These are phyloP conservation scores for Grantiella picta DNA, from an alignment of 2,113 vertebrate species.

Conservation along the genomic window DNA sequence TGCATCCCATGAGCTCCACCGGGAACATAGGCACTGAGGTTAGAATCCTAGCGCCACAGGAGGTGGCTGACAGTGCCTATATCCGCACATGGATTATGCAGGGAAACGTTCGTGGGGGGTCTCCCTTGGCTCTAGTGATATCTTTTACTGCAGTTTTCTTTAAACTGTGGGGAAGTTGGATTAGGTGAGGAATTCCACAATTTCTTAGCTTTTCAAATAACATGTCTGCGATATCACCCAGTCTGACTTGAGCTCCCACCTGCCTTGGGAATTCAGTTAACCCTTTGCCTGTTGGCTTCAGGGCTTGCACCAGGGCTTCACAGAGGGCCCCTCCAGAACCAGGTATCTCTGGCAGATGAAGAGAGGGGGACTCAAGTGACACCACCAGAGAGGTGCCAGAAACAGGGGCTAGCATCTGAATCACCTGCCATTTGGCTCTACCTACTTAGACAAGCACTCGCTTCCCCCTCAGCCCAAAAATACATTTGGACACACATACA, in stretches of 20 bases:
- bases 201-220: constrained; percentile 71
- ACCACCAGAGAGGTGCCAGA: neutral
- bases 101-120: constrained; percentile 15
- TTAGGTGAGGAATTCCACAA: constrained; percentile 71
- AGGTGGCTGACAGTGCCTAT: neutral
- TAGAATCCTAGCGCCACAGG: neutral
- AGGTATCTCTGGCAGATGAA: neutral
- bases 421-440: constrained; percentile 55
- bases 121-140: neutral
- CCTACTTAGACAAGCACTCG: constrained; percentile 8
- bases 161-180: constrained; percentile 70
- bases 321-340: neutral
- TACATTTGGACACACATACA: constrained; percentile 2
- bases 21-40: fast-evolving
- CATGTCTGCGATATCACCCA: constrained; percentile 52
- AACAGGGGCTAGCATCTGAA: constrained; percentile 32
- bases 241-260: constrained; percentile 33
- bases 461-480: constrained; percentile 56
- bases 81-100: neutral
- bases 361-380: neutral
- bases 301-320: neutral
- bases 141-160: constrained; percentile 56
- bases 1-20: neutral
- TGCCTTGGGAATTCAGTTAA: constrained; percentile 50
- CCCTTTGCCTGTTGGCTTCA: neutral